These are phyloP conservation scores for Oreochromis grahami DNA, from an alignment of 2,797 vertebrate species.

Conservation along the genomic window DNA sequence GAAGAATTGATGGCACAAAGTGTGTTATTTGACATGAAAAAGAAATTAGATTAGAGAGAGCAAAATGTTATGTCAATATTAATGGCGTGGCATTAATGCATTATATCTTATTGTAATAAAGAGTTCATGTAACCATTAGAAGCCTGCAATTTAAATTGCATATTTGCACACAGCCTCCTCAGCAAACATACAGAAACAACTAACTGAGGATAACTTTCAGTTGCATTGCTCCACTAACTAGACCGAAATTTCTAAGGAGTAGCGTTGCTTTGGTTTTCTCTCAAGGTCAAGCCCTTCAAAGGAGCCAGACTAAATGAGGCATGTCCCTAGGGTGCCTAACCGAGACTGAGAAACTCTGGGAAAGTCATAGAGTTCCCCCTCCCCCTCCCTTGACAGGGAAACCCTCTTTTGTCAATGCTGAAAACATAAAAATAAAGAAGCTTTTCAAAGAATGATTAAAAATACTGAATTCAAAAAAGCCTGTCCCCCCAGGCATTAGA, in stretches of 20 bases:
- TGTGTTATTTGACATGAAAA: constrained; percentile 5
- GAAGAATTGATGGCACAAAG: constrained; percentile 6
- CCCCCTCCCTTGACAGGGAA: background rate
- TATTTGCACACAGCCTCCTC: background rate
- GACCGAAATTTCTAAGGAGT: constrained; percentile 37
- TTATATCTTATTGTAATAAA: background rate
- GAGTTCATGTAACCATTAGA: background rate
- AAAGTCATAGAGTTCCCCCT: constrained; percentile 21
- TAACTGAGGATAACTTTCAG: background rate
- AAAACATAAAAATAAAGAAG: constrained; percentile 1
- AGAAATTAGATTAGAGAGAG: background rate
- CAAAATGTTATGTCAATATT: constrained; percentile 21
- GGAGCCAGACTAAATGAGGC: constrained; percentile 56
- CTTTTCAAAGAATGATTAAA: background rate
- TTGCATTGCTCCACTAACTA: constrained; percentile 41
- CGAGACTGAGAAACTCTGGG: constrained; percentile 40
- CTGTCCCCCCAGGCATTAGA: background rate
- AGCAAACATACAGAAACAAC: background rate
- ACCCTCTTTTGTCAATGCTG: background rate
- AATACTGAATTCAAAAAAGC: background rate
- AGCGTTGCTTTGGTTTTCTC: constrained; percentile 21
- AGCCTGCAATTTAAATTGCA: background rate
- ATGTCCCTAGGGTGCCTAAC: constrained; percentile 41
- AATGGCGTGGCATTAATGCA: constrained; percentile 23
- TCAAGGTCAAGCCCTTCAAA: constrained; percentile 59